phyloP scores from a whole-genome alignment of 2,797 vertebrate species.

The Coregonus suidteri region DNA sequence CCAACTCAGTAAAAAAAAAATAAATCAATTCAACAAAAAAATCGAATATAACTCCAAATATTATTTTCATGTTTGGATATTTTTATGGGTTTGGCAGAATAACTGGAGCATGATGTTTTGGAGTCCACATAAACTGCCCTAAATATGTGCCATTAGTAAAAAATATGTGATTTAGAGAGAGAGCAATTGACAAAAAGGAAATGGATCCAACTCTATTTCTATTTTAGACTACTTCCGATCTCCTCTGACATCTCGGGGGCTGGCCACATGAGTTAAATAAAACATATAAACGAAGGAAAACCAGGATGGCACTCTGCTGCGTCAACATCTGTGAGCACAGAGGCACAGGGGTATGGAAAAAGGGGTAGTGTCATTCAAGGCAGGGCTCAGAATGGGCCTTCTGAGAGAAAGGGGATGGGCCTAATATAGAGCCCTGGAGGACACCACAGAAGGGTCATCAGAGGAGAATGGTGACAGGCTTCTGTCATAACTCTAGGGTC shows the following conservation, averaged over 20 bases:
- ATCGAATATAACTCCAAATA: conserved; percentile 4
- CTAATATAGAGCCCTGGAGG: conserved; percentile 52
- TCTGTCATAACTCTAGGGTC: background rate
- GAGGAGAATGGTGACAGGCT: background rate
- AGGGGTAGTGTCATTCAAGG: conserved; percentile 9
- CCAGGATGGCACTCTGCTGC: conserved; percentile 25
- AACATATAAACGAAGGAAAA: conserved; percentile 47
- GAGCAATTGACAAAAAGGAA: conserved; percentile 3
- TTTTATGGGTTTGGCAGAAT: no score
- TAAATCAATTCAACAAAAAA: conserved; percentile 20
- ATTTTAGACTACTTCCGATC: background rate
- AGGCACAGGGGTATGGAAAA: conserved; percentile 2
- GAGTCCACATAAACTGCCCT: conserved; percentile 60
- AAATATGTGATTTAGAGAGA: conserved; percentile 7
- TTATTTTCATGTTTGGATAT: conserved; percentile 38
- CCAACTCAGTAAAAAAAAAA: conserved; percentile 13
- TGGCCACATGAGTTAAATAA: conserved; percentile 32
- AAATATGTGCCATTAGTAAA: conserved; percentile 51
- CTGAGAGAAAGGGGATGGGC: conserved; percentile 21
- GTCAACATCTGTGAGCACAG: conserved; percentile 39
- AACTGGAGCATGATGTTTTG: conserved; percentile 24
- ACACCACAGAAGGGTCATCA: conserved; percentile 33
- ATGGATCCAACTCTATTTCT: conserved; percentile 18
- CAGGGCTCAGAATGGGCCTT: conserved; percentile 19
- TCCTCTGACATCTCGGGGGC: conserved; percentile 18